Evolutionary conservation across 1,140 invertebrate genomes (phyloP).

Genomic region (Wiebesia pumilae): DNA sequence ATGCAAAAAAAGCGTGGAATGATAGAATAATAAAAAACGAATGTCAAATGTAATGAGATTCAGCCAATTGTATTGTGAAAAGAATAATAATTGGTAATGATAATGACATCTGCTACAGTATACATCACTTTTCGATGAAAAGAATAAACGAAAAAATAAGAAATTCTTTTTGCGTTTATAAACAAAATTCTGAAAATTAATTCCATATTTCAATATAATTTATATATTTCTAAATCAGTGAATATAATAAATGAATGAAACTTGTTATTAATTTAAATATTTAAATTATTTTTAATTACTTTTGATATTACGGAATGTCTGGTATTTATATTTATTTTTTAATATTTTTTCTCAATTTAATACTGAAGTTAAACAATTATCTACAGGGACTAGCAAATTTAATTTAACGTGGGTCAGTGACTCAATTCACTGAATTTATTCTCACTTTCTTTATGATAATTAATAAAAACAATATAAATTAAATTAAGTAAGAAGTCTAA

Average conservation of each 20-base stretch:
- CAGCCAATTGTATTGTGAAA: background rate
- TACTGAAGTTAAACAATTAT: background rate
- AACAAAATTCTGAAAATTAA: background rate
- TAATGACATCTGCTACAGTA: background rate
- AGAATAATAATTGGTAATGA: background rate
- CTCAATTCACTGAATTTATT: too few species aligned
- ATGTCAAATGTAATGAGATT: background rate
- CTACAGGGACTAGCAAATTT: background rate
- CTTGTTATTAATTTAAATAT: too few species aligned
- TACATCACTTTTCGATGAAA: background rate
- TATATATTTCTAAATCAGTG: background rate
- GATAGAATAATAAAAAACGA: background rate
- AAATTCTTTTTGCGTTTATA: background rate
- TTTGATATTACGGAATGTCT: too few species aligned
- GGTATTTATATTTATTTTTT: too few species aligned
- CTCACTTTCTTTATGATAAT: too few species aligned
- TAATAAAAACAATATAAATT: background rate
- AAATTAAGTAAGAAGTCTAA: background rate
- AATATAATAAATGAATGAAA: background rate
- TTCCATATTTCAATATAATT: background rate
- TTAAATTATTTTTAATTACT: too few species aligned
- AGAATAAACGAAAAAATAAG: background rate
- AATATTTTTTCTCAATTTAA: background rate
- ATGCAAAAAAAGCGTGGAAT: background rate
- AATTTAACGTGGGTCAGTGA: constrained; percentile 1